A percentile compares a stretch with the other conserved stretches of the same genome.
phyloP scores from a whole-genome alignment of 2,797 vertebrate species.

The Cossypha dichroa region DNA sequence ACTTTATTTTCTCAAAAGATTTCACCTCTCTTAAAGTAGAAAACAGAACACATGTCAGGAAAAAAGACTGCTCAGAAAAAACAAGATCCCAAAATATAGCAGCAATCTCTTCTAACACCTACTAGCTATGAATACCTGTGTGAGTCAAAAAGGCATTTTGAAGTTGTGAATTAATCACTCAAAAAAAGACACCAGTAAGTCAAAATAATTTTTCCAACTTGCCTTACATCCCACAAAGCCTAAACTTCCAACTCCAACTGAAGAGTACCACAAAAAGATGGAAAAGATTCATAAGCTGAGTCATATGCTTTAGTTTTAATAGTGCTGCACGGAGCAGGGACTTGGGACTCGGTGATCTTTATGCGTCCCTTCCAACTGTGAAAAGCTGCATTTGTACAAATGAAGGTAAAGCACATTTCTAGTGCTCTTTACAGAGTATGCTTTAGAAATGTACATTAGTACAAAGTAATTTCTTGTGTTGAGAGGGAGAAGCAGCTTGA shows the following conservation, averaged over 20 bases:
- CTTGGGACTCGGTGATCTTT: background rate
- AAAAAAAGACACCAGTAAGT: background rate
- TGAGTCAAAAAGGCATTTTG: background rate
- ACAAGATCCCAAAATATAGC: background rate
- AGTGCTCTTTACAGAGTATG: background rate
- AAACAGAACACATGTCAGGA: background rate
- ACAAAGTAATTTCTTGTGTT: background rate
- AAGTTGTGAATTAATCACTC: background rate
- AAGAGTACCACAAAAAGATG: background rate
- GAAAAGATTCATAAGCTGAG: background rate
- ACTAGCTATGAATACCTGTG: background rate
- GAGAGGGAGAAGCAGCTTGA: constrained; percentile 2
- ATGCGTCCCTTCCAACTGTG: background rate
- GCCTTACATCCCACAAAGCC: background rate
- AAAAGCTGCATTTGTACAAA: background rate
- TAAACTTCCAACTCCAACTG: background rate
- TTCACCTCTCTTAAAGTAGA: background rate
- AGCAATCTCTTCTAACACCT: background rate
- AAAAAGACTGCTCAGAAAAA: background rate
- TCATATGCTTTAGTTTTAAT: background rate
- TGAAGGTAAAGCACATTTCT: background rate
- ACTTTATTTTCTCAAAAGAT: background rate
- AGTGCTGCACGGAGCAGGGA: background rate
- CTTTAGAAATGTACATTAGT: background rate
- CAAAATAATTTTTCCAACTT: background rate